Percentiles rank a stretch among this genome's conserved stretches.
These are phyloP conservation scores for Odobenus rosmarus DNA, from an alignment of 2,113 vertebrate species.

Conservation along the genomic window DNA sequence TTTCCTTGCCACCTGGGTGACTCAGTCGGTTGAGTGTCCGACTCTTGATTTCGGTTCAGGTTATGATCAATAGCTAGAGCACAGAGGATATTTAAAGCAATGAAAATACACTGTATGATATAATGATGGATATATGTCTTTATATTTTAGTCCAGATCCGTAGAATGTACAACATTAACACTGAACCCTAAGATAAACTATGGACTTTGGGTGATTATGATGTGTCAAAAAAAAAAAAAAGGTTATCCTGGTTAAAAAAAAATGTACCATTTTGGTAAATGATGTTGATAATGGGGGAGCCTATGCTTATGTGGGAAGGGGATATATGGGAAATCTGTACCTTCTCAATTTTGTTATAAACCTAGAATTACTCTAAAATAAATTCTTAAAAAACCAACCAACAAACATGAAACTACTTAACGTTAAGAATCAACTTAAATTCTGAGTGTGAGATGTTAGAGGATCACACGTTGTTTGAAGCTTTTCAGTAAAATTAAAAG, in stretches of 20 bases:
- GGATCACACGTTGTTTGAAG: neutral
- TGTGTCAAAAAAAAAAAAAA: neutral
- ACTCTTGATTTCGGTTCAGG: neutral
- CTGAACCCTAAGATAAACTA: neutral
- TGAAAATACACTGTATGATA: neutral
- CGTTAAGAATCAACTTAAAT: conserved; percentile 22
- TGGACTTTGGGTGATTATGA: neutral
- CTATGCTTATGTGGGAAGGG: neutral
- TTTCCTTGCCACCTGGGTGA: neutral
- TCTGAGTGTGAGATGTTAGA: neutral
- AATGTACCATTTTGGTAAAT: neutral
- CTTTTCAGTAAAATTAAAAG: conserved; percentile 23
- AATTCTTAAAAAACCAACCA: neutral
- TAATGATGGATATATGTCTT: neutral
- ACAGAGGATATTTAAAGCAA: neutral
- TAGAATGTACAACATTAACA: neutral
- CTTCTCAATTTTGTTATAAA: neutral
- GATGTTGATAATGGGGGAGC: neutral
- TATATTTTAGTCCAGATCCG: neutral
- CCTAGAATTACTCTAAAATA: neutral
- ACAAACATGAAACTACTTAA: neutral
- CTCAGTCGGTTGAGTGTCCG: neutral
- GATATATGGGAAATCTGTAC: neutral
- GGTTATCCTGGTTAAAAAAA: neutral
- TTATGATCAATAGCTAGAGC: neutral